phyloP scores from a whole-genome alignment of 2,797 vertebrate genomes.

The Tenualosa thibaudeaui region DNA sequence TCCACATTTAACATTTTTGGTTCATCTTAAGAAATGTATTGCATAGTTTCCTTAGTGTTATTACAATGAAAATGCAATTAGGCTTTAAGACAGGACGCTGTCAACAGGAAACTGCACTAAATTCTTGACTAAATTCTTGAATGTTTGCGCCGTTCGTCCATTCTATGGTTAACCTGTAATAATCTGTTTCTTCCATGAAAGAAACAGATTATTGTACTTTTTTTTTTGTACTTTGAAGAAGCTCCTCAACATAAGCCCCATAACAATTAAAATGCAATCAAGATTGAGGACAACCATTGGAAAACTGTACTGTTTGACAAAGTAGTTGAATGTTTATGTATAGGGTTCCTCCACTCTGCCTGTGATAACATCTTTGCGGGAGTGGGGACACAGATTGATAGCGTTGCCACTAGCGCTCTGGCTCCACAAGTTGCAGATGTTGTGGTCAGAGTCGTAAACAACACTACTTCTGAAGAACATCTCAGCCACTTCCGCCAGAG shows the following conservation, averaged over 20 bases:
- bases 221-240: not conserved
- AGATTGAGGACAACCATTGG: too few species aligned
- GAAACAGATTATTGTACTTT: too few species aligned
- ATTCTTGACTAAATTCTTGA: too few species aligned
- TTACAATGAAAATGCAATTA: not conserved
- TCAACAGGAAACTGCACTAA: too few species aligned
- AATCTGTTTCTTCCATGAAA: too few species aligned
- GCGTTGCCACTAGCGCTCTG: not conserved
- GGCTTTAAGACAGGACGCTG: not conserved
- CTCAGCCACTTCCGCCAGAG: slow-evolving; percentile 66
- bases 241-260: too few species aligned
- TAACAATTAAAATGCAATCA: too few species aligned
- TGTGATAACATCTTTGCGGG: not conserved
- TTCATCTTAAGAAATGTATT: not conserved
- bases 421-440: slow-evolving; percentile 9
- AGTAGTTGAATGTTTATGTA: not conserved
- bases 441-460: slow-evolving; percentile 45
- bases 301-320: not conserved
- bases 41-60: not conserved
- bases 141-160: too few species aligned
- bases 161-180: too few species aligned
- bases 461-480: slow-evolving; percentile 52
- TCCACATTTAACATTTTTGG: not conserved
- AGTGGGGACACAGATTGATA: not conserved
- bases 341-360: not conserved